These are phyloP conservation scores for Tetragonisca angustula DNA, from an alignment of 2,888 invertebrate species.

Conservation along the genomic window DNA sequence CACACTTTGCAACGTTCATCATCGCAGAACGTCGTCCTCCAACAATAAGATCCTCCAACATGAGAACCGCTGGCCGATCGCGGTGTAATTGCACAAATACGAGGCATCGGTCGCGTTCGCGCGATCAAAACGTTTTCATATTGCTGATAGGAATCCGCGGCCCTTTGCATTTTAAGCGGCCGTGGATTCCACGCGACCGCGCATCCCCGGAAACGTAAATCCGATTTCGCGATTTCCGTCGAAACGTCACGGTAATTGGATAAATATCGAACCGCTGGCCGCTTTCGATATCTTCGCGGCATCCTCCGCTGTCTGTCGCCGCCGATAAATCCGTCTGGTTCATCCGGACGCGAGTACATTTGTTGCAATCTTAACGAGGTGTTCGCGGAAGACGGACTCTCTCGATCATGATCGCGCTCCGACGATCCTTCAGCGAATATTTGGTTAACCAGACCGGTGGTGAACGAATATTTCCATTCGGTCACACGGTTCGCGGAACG, in stretches of 20 bases:
- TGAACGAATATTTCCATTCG: too few relatives aligned
- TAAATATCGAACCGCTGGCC: conserved; percentile 41
- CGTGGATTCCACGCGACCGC: neutral
- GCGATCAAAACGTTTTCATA: conserved; percentile 21
- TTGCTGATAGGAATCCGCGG: conserved; percentile 4
- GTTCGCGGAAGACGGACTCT: conserved; percentile 39
- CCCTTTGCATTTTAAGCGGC: conserved; percentile 19
- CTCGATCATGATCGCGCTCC: neutral
- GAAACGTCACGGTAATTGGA: conserved; percentile 40
- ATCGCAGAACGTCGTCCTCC: neutral
- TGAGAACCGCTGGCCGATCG: neutral
- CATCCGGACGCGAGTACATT: conserved; percentile 11
- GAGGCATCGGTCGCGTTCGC: conserved; percentile 10
- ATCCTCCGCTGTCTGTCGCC: neutral
- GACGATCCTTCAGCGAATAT: conserved; percentile 38
- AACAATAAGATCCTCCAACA: neutral
- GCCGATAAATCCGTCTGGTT: conserved; percentile 43
- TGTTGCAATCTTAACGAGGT: conserved; percentile 52
- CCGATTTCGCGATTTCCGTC: conserved; percentile 29
- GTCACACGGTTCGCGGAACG: too few relatives aligned
- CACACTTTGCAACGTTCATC: neutral
- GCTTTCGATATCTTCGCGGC: conserved; percentile 24
- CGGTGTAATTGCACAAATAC: conserved; percentile 25
- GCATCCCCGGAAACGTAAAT: conserved; percentile 24
- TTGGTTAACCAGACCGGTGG: conserved; percentile 40